A percentile compares a stretch with the other conserved stretches of the same genome.
Conservation (phyloP, 2,113 vertebrate genomes). For the Gobiocypris rarus region DNA sequence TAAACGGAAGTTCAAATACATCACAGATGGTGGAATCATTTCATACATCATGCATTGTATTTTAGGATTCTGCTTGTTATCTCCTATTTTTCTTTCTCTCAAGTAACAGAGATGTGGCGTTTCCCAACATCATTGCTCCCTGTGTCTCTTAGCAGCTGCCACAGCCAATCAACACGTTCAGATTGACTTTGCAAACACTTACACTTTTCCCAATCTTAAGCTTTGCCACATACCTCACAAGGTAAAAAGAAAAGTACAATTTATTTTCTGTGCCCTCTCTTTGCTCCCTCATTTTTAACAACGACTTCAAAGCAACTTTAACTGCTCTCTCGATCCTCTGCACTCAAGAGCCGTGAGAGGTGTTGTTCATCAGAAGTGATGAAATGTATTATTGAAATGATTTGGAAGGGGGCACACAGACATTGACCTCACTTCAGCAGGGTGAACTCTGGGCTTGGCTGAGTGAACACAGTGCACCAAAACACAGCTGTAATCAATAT, state of each 20-base stretch:
- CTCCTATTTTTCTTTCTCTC: not conserved
- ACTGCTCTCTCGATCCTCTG: constrained; percentile 5
- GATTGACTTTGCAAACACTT: constrained; percentile 11
- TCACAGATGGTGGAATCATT: not conserved
- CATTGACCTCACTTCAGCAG: constrained; percentile 3
- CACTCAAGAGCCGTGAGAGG: not conserved
- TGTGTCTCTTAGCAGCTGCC: not conserved
- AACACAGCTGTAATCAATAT: not conserved
- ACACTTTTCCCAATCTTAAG: constrained; percentile 3
- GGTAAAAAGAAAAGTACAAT: constrained; percentile 2
- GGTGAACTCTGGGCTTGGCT: not conserved
- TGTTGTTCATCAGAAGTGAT: not conserved
- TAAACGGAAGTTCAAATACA: too few relatives aligned
- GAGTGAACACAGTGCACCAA: not conserved
- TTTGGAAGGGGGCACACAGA: not conserved
- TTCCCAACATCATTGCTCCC: not conserved
- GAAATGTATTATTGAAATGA: constrained; percentile 13
- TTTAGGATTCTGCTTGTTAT: not conserved
- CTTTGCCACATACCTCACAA: constrained; percentile 1
- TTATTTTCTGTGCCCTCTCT: not conserved
- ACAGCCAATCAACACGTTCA: constrained; percentile 5
- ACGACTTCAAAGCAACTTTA: constrained; percentile 12
- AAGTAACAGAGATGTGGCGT: not conserved
- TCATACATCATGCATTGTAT: not conserved
- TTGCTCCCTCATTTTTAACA: constrained; percentile 4